Evolutionary conservation across 2,888 invertebrate genomes (phyloP).

Genomic region (Oscheius myriophilus): DNA sequence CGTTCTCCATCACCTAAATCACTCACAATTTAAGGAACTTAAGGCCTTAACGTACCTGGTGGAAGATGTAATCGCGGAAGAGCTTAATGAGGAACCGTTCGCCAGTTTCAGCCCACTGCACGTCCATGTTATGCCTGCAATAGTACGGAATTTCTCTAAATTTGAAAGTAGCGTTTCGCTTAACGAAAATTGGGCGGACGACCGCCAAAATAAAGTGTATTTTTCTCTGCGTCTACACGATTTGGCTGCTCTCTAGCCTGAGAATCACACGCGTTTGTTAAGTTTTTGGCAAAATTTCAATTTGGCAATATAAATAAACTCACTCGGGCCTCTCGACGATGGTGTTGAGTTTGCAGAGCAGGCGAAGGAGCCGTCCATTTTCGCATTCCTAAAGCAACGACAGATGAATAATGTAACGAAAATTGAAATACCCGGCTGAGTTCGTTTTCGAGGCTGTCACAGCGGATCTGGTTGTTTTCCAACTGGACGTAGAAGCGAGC

Average conservation of each 20-base stretch:
- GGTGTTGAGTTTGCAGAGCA: conserved; percentile 89
- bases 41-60: conserved; percentile 76
- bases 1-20: conserved; percentile 82
- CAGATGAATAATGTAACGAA: not conserved
- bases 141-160: not conserved
- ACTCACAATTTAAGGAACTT: conserved; percentile 36
- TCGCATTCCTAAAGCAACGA: conserved; percentile 81
- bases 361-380: conserved; percentile 89
- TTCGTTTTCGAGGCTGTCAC: conserved; percentile 89
- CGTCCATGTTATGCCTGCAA: conserved; percentile 85
- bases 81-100: conserved; percentile 97
- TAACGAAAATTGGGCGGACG: no score
- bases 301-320: no score
- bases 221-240: no score
- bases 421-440: conserved; percentile 77
- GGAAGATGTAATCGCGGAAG: conserved; percentile 96
- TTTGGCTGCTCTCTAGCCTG: no score
- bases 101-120: conserved; percentile 96
- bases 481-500: conserved; percentile 91
- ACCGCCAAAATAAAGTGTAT: no score
- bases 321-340: conserved; percentile 95
- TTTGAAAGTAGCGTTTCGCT: not conserved
- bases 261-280: no score
- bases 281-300: no score
- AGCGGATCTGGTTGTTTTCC: conserved; percentile 73